phyloP scores from a whole-genome alignment of 2,113 vertebrate species.

The Pseudopipra pipra region DNA sequence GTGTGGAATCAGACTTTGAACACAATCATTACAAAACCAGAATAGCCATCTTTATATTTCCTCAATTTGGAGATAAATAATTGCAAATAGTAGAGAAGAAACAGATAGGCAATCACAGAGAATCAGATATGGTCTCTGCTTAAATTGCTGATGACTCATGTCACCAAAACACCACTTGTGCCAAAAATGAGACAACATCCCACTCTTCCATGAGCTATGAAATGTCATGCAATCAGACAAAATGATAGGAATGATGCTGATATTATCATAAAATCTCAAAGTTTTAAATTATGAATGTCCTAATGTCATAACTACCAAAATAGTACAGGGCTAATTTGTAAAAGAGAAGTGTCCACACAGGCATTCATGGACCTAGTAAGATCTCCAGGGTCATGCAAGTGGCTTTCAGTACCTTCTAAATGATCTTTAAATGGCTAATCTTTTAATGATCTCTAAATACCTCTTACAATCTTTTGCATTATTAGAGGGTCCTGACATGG shows the following conservation, averaged over 20 bases:
- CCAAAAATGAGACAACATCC: background rate
- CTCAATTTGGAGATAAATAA: conserved; percentile 30
- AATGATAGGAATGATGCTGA: background rate
- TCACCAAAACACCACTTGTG: background rate
- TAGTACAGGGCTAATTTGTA: background rate
- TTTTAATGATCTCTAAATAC: background rate
- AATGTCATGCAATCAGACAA: conserved; percentile 1
- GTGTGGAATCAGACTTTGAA: background rate
- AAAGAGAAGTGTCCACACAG: background rate
- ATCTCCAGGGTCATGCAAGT: background rate
- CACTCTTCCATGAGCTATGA: background rate
- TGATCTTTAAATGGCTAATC: background rate
- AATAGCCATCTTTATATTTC: background rate
- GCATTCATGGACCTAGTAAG: background rate
- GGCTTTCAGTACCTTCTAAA: background rate
- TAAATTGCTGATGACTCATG: background rate
- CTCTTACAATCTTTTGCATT: background rate
- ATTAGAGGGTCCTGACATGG: background rate
- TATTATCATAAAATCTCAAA: background rate
- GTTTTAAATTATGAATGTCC: background rate
- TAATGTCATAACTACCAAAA: background rate
- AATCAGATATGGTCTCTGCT: conserved; percentile 6
- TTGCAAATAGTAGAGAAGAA: conserved; percentile 3
- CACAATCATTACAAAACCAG: background rate
- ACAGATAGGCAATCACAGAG: conserved; percentile 28